phyloP scores from a whole-genome alignment of 1,140 invertebrate genomes.

The Drosophila eugracilis region DNA sequence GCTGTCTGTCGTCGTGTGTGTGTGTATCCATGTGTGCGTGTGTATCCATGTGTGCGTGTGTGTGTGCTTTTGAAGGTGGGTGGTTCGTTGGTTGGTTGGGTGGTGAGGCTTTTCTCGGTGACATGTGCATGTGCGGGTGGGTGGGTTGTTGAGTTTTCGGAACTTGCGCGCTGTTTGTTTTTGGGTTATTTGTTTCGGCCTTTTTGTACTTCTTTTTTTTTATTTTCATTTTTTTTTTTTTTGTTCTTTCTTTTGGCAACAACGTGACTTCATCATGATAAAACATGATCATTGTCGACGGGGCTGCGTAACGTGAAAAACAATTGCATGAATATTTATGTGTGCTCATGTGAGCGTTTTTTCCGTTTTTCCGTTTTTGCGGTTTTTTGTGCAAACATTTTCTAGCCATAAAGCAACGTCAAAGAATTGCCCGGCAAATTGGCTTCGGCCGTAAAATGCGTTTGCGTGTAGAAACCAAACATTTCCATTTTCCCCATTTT shows the following conservation, averaged over 20 bases:
- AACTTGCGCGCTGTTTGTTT: slow-evolving; percentile 38
- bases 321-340: slow-evolving; percentile 59
- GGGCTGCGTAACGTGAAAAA: slow-evolving; percentile 48
- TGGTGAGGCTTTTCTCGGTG: slow-evolving; percentile 38
- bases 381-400: slow-evolving; percentile 44
- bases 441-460: slow-evolving; percentile 70
- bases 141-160: neutral
- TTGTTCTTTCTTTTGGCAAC: slow-evolving; percentile 53
- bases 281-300: slow-evolving; percentile 31
- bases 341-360: slow-evolving; percentile 33
- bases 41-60: neutral
- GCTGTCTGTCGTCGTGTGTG: slow-evolving; percentile 22
- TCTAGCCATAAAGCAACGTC: slow-evolving; percentile 50
- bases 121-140: slow-evolving; percentile 52
- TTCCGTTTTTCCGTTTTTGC: slow-evolving; percentile 14
- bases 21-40: slow-evolving; percentile 10
- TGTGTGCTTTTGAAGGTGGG: slow-evolving; percentile 1
- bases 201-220: slow-evolving; percentile 5
- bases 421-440: slow-evolving; percentile 76
- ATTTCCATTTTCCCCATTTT: slow-evolving; percentile 1
- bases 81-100: slow-evolving; percentile 6
- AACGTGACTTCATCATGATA: slow-evolving; percentile 62
- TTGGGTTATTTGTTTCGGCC: slow-evolving; percentile 27
- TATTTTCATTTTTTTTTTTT: slow-evolving; percentile 2
- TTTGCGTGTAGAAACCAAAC: slow-evolving; percentile 62